Evolutionary conservation across 2,113 vertebrate genomes (phyloP).

Genomic region (Oplegnathus fasciatus): DNA sequence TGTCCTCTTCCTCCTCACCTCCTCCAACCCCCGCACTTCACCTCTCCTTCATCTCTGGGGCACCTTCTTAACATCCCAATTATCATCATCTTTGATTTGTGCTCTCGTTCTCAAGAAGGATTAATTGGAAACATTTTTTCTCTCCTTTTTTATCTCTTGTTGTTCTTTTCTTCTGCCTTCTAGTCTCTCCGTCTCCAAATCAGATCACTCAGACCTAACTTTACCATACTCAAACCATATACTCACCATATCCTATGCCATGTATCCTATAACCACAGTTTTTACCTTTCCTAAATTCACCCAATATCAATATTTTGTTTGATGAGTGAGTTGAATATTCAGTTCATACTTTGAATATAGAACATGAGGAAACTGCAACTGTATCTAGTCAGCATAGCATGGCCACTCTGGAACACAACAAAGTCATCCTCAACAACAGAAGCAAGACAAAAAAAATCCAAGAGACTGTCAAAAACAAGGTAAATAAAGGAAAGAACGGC

Average conservation of each 20-base stretch:
- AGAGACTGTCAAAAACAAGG: no score
- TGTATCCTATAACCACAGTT: no score
- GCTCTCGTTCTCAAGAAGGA: neutral
- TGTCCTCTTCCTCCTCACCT: neutral
- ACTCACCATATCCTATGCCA: no score
- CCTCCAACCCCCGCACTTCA: neutral
- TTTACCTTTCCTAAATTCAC: no score
- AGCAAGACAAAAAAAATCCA: neutral
- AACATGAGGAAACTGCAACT: neutral
- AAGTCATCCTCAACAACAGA: neutral
- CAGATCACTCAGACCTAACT: neutral
- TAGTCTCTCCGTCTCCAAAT: neutral
- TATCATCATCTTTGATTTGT: slow-evolving; percentile 72
- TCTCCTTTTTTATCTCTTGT: neutral
- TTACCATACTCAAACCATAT: neutral
- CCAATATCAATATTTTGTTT: no score
- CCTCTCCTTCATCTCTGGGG: slow-evolving; percentile 38
- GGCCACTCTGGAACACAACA: no score
- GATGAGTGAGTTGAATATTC: neutral
- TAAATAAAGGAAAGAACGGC: neutral
- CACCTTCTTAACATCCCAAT: slow-evolving; percentile 60
- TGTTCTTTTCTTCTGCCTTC: neutral
- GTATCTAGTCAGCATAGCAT: neutral
- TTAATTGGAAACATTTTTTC: neutral
- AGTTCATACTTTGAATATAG: neutral